Conservation (phyloP, 2,113 vertebrate genomes). For the Poecilia latipinna region DNA sequence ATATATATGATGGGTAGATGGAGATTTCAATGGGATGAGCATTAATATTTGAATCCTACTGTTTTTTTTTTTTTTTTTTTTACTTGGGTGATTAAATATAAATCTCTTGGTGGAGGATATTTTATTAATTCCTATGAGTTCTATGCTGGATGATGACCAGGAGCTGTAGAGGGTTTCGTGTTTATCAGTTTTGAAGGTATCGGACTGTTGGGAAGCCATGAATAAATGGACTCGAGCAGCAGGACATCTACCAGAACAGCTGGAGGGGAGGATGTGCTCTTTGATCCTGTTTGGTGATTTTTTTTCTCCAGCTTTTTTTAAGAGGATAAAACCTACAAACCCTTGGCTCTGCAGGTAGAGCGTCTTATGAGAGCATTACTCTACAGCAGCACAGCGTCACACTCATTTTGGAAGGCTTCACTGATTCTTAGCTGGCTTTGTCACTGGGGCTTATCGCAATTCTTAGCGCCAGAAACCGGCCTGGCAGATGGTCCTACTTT, state of each 20-base stretch:
- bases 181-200: constrained; percentile 16
- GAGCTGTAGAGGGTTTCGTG: constrained; percentile 9
- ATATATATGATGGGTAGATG: constrained; percentile 19
- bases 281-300: constrained; percentile 50
- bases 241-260: constrained; percentile 32
- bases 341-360: constrained; percentile 57
- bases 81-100: constrained; percentile 34
- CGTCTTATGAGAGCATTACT: constrained; percentile 48
- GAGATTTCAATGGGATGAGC: not conserved
- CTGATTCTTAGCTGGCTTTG: constrained; percentile 65
- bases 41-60: constrained; percentile 48
- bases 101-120: constrained; percentile 37
- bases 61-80: not conserved
- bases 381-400: constrained; percentile 38
- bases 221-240: constrained; percentile 27
- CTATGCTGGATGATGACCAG: constrained; percentile 29
- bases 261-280: constrained; percentile 37
- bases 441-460: constrained; percentile 54
- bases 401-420: constrained; percentile 57
- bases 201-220: constrained; percentile 5
- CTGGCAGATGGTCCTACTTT: constrained; percentile 57
- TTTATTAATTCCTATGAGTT: constrained; percentile 54
- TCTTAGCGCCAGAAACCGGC: constrained; percentile 52
- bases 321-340: constrained; percentile 48
- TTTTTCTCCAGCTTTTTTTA: constrained; percentile 5